These are phyloP conservation scores for Pollenia angustigena DNA, from an alignment of 2,888 invertebrate species.

Conservation along the genomic window DNA sequence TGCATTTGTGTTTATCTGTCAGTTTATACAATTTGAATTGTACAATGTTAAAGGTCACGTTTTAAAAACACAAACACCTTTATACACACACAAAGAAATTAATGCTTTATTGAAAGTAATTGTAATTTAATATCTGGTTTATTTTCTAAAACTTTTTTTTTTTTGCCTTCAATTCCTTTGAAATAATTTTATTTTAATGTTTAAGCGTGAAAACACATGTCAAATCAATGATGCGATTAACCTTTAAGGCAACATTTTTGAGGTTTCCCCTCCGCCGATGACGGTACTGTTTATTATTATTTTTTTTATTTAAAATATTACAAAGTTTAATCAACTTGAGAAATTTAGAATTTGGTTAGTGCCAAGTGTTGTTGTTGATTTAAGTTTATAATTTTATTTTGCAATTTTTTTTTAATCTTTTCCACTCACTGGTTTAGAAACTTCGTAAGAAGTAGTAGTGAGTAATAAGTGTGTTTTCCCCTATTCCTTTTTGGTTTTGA, in stretches of 20 bases:
- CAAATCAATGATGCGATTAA: conserved; percentile 72
- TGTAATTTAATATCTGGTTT: conserved; percentile 66
- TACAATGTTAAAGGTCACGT: too few relatives aligned
- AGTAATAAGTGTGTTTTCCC: not conserved
- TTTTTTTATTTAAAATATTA: not conserved
- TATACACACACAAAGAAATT: not conserved
- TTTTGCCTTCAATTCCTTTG: not conserved
- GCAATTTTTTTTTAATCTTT: not conserved
- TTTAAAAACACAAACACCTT: not conserved
- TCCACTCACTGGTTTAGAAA: conserved; percentile 45
- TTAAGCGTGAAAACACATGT: conserved; percentile 72
- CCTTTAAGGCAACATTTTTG: conserved; percentile 52
- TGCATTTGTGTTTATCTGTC: not conserved
- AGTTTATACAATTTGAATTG: conserved; percentile 19
- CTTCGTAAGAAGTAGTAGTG: conserved; percentile 29
- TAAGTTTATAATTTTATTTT: not conserved
- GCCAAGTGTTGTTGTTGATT: conserved; percentile 4
- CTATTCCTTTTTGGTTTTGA: conserved; percentile 1
- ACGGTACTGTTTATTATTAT: not conserved
- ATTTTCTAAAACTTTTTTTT: conserved; percentile 25
- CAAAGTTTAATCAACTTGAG: conserved; percentile 31
- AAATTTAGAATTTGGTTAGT: conserved; percentile 22
- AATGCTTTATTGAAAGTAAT: conserved; percentile 39
- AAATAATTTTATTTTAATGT: conserved; percentile 38
- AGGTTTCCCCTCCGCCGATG: conserved; percentile 42